phyloP scores from a whole-genome alignment of 2,888 invertebrate genomes.

The Tetramorium bicarinatum region DNA sequence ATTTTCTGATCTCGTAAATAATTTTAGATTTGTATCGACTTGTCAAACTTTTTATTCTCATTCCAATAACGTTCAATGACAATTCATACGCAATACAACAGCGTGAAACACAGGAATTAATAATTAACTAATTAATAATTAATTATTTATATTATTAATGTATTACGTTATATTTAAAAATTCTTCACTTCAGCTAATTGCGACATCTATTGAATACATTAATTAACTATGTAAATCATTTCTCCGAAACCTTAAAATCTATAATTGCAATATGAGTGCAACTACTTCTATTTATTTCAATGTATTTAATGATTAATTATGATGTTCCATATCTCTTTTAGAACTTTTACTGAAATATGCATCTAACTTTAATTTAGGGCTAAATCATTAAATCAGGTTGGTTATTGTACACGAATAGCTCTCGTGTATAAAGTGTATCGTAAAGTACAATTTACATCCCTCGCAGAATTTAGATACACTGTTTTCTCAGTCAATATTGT shows the following conservation, averaged over 20 bases:
- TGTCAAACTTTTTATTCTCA: not conserved
- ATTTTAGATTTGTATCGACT: not conserved
- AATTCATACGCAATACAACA: not conserved
- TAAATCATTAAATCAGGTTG: constrained; percentile 24
- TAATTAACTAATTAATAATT: not conserved
- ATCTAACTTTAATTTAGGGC: constrained; percentile 16
- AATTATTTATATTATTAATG: not conserved
- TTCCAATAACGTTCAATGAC: not conserved
- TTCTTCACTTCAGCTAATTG: not conserved
- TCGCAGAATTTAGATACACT: not conserved
- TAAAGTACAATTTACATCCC: constrained; percentile 7
- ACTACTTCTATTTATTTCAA: constrained; percentile 19
- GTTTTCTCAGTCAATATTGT: not conserved
- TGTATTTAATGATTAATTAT: constrained; percentile 14
- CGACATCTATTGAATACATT: not conserved
- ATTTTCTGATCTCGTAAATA: constrained; percentile 2
- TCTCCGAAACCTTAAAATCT: not conserved
- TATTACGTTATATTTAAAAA: not conserved
- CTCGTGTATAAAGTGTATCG: not conserved
- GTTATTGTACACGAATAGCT: constrained; percentile 38
- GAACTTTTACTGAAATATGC: constrained; percentile 28
- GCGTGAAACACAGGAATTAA: not conserved
- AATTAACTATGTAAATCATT: constrained; percentile 2
- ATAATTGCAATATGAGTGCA: not conserved
- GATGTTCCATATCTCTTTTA: constrained; percentile 10